phyloP scores from a whole-genome alignment of 2,113 vertebrate genomes.

The Burhinus bistriatus region DNA sequence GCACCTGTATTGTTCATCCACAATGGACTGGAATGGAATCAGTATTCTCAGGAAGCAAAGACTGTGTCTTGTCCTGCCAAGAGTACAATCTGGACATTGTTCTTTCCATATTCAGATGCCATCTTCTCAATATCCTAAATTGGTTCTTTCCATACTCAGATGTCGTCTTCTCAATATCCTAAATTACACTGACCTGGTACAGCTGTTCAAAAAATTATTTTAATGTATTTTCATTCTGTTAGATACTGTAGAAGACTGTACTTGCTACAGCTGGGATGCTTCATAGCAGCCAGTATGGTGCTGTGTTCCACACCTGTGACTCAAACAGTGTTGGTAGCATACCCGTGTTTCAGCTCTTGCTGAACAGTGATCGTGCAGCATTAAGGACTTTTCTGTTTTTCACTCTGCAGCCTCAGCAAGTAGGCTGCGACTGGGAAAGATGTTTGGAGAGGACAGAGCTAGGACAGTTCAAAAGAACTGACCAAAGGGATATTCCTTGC shows the following conservation, averaged over 20 bases:
- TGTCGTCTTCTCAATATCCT: neutral
- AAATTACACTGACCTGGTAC: neutral
- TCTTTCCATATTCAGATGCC: constrained; percentile 2
- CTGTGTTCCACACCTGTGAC: neutral
- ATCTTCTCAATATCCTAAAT: neutral
- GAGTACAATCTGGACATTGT: neutral
- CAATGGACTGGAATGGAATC: neutral
- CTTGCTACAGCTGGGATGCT: neutral
- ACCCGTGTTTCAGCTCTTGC: neutral
- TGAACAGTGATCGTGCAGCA: neutral
- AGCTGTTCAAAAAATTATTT: neutral
- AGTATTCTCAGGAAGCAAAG: neutral
- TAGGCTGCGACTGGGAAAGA: neutral
- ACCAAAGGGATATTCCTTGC: neutral
- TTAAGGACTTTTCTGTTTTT: neutral
- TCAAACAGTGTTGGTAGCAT: neutral
- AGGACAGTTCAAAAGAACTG: neutral
- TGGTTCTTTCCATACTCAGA: constrained; percentile 10
- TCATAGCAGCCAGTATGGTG: neutral
- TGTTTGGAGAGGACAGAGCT: neutral
- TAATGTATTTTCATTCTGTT: neutral
- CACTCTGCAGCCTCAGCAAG: neutral
- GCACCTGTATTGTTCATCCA: neutral
- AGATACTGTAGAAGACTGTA: neutral
- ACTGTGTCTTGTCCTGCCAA: neutral